Evolutionary conservation across 2,888 invertebrate genomes (phyloP), one percentile per base, ranked within the genome.

Genomic region (Tenthredo scrophulariae): DNA sequence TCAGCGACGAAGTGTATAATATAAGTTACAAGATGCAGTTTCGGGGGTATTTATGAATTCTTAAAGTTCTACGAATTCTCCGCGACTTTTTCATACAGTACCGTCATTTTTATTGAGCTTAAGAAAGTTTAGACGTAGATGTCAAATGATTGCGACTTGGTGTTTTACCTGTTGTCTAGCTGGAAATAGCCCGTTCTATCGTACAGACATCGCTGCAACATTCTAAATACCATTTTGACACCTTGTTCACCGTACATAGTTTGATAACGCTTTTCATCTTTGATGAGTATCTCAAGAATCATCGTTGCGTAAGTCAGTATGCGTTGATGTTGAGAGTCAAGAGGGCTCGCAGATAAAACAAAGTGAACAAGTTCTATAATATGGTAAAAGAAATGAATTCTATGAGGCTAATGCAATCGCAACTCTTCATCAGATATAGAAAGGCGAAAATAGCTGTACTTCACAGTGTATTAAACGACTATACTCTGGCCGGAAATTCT

Each of bases 101-200:
- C 26, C 18, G 43, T 37, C 0, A 70, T 70, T 70, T 58, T 70
- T 15, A 43, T 70, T 18, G 70, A 33, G n/a, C 6, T 58, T 7
- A 18, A 6, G 7, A 58, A 22, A 58, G 58, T n/a, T 22, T 58
- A 6, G 58, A n/a, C n/a, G n/a, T n/a, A 58, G n/a, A 9, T 6
- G 7, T 9, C 33, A 18, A 33, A 33, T 18, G 0, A 15, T 33
- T 33, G 18, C n/a, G 43, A 18, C n/a, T 43, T 22, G 72, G 22
- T 22, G 18, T 74, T 6, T 85, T 88, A 91, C 92, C 91, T 88
- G 85, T 90, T 89, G 86, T 94, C 91, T 62, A 91, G 87, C 50
- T 91, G 86, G 62, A 91, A 90, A 86, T 94, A 93, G 5, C 90
- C 85, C 3, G 67, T 46, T n/a, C 86, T 89, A 54, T 88, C 87